Percentiles rank a stretch among this genome's conserved stretches.
phyloP scores from a whole-genome alignment of 2,113 vertebrate species.

The Chunga burmeisteri region DNA sequence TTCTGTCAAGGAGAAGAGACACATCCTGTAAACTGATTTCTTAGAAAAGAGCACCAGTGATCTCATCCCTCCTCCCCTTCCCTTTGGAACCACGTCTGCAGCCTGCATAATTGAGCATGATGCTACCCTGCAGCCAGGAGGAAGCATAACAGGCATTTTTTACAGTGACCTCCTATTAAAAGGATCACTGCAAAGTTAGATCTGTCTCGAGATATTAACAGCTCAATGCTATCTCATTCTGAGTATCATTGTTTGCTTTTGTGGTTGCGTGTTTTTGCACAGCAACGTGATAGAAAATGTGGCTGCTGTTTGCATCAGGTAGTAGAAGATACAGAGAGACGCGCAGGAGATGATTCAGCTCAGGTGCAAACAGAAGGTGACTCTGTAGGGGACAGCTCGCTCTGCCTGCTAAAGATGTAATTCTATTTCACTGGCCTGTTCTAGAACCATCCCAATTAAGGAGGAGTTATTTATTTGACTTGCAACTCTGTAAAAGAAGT shows the following conservation, averaged over 20 bases:
- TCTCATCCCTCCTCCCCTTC: background rate
- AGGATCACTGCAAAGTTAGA: background rate
- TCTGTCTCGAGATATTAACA: background rate
- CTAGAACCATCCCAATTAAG: background rate
- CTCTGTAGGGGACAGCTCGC: background rate
- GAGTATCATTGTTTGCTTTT: background rate
- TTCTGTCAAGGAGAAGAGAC: background rate
- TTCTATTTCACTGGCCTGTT: background rate
- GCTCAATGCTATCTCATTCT: background rate
- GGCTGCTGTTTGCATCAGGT: background rate
- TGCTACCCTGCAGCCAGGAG: background rate
- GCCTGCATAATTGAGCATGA: background rate
- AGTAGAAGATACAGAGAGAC: background rate
- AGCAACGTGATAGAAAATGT: background rate
- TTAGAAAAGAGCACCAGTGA: constrained; percentile 22
- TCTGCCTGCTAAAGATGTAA: background rate
- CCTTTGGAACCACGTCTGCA: background rate
- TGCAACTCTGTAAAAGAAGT: background rate
- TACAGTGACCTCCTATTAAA: background rate
- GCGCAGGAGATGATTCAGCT: constrained; percentile 14
- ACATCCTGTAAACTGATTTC: constrained; percentile 3
- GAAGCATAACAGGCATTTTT: background rate
- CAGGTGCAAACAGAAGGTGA: constrained; percentile 44
- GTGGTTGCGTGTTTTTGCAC: background rate
- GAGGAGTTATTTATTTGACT: background rate